Evolutionary conservation across 2,113 vertebrate genomes (phyloP).

Genomic region (Eubucco bourcierii): DNA sequence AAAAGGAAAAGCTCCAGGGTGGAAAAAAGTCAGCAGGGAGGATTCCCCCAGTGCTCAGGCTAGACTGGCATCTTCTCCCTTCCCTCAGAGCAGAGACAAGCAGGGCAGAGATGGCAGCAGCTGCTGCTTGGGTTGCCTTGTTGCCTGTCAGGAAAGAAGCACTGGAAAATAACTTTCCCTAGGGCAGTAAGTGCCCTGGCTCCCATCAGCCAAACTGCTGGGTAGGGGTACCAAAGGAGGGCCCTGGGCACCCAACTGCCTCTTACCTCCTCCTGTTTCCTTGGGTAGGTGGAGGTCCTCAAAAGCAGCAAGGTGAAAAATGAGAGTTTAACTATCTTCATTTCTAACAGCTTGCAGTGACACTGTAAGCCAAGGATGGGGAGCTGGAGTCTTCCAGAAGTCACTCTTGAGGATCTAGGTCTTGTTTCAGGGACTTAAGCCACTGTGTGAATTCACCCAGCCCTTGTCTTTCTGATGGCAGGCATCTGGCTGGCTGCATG

Average conservation of each 20-base stretch:
- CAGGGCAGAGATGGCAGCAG: neutral
- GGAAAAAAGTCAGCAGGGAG: neutral
- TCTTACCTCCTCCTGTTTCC: neutral
- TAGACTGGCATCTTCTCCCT: neutral
- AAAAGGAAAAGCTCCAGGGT: neutral
- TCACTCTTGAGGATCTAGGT: neutral
- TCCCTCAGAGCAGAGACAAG: accelerated
- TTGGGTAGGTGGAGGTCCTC: neutral
- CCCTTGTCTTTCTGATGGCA: neutral
- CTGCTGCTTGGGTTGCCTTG: neutral
- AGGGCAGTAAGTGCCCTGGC: neutral
- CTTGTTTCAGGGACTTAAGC: neutral
- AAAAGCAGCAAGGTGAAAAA: neutral
- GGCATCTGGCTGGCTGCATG: neutral
- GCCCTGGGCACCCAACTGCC: neutral
- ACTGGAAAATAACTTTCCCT: neutral
- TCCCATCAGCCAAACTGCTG: neutral
- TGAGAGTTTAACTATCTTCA: neutral
- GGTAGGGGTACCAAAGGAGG: neutral
- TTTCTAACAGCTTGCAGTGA: neutral
- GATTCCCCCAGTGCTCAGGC: neutral
- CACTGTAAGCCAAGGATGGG: neutral
- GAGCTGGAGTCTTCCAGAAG: neutral
- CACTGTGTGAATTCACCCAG: neutral
- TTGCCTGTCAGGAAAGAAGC: neutral